These are phyloP conservation scores for Plagodis dolabraria DNA, from an alignment of 2,888 invertebrate genomes.

Conservation along the genomic window DNA sequence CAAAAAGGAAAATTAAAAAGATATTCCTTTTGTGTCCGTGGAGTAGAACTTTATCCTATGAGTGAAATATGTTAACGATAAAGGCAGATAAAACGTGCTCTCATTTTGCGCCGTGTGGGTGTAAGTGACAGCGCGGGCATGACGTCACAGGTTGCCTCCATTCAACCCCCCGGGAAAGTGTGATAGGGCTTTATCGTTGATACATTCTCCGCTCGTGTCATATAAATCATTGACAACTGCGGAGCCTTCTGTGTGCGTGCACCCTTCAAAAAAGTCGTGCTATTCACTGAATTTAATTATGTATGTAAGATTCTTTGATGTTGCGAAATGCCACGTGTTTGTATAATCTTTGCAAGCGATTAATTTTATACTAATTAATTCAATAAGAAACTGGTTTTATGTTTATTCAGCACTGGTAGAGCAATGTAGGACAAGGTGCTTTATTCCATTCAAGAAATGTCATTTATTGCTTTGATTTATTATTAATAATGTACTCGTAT, in stretches of 20 bases:
- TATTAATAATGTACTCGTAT: too few species aligned
- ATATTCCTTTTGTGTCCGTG: constrained; percentile 46
- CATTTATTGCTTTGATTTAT: too few species aligned
- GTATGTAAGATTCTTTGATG: constrained; percentile 1
- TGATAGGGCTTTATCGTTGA: constrained; percentile 32
- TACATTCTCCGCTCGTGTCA: constrained; percentile 45
- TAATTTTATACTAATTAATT: too few species aligned
- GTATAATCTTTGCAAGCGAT: constrained; percentile 24
- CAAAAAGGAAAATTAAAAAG: constrained; percentile 34
- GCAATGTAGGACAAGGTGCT: too few species aligned
- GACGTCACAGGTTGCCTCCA: constrained; percentile 52
- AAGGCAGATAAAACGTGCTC: constrained; percentile 65
- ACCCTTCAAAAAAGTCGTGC: too few species aligned
- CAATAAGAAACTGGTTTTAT: too few species aligned
- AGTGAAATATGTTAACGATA: constrained; percentile 60
- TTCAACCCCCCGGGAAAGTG: constrained; percentile 13
- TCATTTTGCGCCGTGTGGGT: constrained; percentile 58
- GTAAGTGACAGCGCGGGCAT: constrained; percentile 57
- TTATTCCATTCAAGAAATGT: too few species aligned
- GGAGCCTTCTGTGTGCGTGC: constrained; percentile 26
- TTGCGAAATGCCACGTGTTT: constrained; percentile 33
- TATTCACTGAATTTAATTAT: too few species aligned
- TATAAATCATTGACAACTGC: constrained; percentile 53
- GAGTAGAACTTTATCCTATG: constrained; percentile 51
- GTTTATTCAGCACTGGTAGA: too few species aligned